Evolutionary conservation across 2,888 invertebrate species (phyloP).

Genomic region (Caradrina clavipalpis): DNA sequence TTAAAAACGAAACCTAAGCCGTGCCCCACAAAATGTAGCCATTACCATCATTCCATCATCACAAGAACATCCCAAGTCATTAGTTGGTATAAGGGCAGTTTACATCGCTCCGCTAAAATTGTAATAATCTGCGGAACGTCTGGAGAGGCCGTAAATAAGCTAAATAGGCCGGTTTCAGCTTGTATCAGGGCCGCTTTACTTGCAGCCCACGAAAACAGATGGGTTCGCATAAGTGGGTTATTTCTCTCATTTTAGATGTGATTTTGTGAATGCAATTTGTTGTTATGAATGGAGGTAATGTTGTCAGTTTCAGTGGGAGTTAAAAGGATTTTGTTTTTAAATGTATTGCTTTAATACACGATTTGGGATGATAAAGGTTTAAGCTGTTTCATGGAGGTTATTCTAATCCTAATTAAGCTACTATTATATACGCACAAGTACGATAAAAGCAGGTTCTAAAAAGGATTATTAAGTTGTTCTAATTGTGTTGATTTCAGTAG

Average conservation of each 20-base stretch:
- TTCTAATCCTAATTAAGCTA: too few species aligned
- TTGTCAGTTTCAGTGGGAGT: background rate
- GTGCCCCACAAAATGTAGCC: background rate
- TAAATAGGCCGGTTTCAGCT: constrained; percentile 75
- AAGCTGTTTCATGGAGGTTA: too few species aligned
- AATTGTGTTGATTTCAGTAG: too few species aligned
- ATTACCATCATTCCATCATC: constrained; percentile 42
- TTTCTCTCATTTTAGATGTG: constrained; percentile 16
- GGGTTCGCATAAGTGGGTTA: constrained; percentile 13
- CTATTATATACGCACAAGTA: too few species aligned
- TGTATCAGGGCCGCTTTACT: constrained; percentile 51
- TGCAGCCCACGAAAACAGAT: constrained; percentile 50
- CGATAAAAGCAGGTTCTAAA: too few species aligned
- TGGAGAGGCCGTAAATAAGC: constrained; percentile 78
- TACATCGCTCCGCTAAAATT: constrained; percentile 55
- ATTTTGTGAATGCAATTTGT: constrained; percentile 12
- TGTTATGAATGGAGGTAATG: background rate
- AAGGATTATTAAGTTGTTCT: too few species aligned
- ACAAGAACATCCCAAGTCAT: constrained; percentile 42
- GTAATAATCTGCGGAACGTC: constrained; percentile 71
- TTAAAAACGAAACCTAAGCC: background rate
- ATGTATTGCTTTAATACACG: too few species aligned
- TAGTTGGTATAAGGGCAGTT: constrained; percentile 51
- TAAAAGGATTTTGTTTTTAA: too few species aligned
- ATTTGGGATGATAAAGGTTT: too few species aligned